Evolutionary conservation across 1,140 invertebrate genomes (phyloP).

Genomic region (Copidosoma floridanum): DNA sequence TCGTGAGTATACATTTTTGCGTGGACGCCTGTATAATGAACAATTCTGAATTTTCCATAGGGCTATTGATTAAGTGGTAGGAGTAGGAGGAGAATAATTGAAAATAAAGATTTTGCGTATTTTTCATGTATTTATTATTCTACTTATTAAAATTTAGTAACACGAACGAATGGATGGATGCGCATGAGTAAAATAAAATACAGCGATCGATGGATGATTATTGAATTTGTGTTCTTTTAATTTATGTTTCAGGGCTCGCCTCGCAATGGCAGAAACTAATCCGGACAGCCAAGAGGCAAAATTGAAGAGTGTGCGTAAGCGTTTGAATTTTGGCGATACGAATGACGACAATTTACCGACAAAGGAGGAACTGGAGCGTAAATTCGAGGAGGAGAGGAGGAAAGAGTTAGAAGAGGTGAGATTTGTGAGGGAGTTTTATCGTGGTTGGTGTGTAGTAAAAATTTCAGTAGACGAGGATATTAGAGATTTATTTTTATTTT

Average conservation of each 20-base stretch:
- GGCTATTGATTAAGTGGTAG: no score
- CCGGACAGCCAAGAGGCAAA: conserved; percentile 37
- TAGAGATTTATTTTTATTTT: no score
- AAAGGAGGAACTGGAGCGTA: conserved; percentile 20
- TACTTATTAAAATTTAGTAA: background rate
- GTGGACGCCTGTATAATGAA: background rate
- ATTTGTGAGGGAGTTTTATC: no score
- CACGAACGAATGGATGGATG: no score
- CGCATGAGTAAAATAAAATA: no score
- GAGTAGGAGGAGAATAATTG: no score
- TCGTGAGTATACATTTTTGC: conserved; percentile 25
- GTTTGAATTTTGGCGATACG: conserved; percentile 39
- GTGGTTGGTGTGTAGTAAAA: no score
- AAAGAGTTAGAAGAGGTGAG: conserved; percentile 35
- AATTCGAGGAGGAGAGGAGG: conserved; percentile 32
- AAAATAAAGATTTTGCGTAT: no score
- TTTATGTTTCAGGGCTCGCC: conserved; percentile 39
- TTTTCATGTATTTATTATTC: background rate
- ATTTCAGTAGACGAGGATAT: no score
- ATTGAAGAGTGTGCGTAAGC: conserved; percentile 37
- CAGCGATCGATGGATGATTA: no score
- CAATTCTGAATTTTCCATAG: no score
- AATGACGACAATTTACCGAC: conserved; percentile 26
- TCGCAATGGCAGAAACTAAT: conserved; percentile 47
- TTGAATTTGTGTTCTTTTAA: no score